Percentiles rank a stretch among this genome's conserved stretches.
Evolutionary conservation across 2,888 invertebrate genomes (phyloP).

Genomic region (Chelonus formosanus): DNA sequence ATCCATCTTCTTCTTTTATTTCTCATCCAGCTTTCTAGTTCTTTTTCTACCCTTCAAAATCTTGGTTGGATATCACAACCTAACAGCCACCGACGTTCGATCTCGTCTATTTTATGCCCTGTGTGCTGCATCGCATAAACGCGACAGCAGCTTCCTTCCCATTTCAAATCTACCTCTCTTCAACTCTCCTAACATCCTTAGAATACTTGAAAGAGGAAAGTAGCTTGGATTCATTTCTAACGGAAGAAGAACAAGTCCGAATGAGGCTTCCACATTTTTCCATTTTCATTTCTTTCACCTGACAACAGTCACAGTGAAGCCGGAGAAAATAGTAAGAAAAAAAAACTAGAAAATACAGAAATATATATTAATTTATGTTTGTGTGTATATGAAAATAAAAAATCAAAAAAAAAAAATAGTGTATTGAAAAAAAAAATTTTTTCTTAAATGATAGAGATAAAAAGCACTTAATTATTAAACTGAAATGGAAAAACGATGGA

Average conservation of each 20-base stretch:
- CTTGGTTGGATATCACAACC: conserved; percentile 18
- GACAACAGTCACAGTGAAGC: conserved; percentile 8
- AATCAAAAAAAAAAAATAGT: neutral
- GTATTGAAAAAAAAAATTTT: neutral
- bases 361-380: too few species aligned
- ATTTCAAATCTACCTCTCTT: neutral
- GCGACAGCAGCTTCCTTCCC: conserved; percentile 21
- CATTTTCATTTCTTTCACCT: conserved; percentile 15
- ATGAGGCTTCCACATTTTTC: conserved; percentile 23
- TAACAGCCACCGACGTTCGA: conserved; percentile 34
- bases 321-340: conserved; percentile 5
- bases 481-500: conserved; percentile 21
- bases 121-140: conserved; percentile 31
- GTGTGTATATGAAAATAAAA: neutral
- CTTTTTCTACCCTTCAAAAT: neutral
- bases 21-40: neutral
- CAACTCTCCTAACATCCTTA: conserved; percentile 25
- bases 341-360: neutral
- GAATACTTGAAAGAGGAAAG: conserved; percentile 5
- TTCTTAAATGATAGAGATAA: neutral
- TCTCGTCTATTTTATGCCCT: conserved; percentile 39
- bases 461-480: conserved; percentile 6
- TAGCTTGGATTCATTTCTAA: neutral
- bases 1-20: conserved; percentile 9
- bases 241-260: conserved; percentile 6